Conservation (phyloP, 2,113 vertebrate species). For the Scalopus aquaticus region DNA sequence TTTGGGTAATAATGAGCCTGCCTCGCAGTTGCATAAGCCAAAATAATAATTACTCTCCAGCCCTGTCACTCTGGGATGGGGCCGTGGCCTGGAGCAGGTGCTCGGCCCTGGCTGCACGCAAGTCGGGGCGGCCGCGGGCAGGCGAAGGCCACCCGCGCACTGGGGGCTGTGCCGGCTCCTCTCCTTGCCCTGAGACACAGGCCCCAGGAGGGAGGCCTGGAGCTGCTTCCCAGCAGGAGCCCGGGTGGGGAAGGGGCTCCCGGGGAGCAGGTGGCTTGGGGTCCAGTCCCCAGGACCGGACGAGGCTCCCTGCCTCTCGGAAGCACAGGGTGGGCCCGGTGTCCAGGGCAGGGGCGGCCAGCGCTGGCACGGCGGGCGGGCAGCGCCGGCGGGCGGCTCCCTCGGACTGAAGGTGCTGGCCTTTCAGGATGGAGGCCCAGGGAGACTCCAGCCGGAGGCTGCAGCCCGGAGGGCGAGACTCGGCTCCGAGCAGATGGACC, state of each 20-base stretch:
- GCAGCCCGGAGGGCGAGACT: conserved; percentile 78
- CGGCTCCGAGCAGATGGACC: conserved; percentile 74
- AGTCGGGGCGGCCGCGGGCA: conserved; percentile 21
- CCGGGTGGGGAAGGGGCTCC: neutral
- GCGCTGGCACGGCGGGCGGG: neutral
- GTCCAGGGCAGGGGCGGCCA: neutral
- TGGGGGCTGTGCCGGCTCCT: no score
- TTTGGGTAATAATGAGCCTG: conserved; percentile 46
- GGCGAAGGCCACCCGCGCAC: no score
- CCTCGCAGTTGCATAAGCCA: conserved; percentile 65
- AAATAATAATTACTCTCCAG: conserved; percentile 61
- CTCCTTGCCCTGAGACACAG: no score
- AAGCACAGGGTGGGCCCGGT: neutral
- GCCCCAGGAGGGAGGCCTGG: no score
- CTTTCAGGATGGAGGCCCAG: conserved; percentile 52
- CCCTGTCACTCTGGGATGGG: conserved; percentile 29
- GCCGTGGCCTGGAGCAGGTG: conserved; percentile 61
- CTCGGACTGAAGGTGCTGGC: conserved; percentile 30
- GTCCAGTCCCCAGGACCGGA: conserved; percentile 69
- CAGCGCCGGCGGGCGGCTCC: no score
- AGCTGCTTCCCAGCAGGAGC: no score
- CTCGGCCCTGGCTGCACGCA: conserved; percentile 40
- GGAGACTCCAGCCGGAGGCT: conserved; percentile 75
- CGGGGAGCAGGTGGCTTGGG: neutral
- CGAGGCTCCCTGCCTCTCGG: neutral